These are phyloP conservation scores for Onychorhynchus coronatus DNA, from an alignment of 2,113 vertebrate genomes.

Conservation along the genomic window DNA sequence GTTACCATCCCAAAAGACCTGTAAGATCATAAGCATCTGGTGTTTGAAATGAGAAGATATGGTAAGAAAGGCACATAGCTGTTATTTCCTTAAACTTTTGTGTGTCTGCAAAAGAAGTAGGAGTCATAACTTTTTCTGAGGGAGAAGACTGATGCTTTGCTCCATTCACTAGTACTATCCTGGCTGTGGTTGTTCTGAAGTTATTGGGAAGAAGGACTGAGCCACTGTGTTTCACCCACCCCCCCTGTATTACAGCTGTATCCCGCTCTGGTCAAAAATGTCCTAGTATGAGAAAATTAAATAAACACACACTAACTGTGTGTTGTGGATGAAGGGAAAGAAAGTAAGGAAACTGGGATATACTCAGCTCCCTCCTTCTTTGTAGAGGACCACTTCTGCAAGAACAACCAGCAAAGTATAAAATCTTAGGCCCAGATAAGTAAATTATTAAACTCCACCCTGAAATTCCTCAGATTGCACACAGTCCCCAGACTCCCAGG, in stretches of 20 bases:
- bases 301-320: not conserved
- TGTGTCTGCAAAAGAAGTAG: not conserved
- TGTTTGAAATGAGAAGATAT: not conserved
- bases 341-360: not conserved
- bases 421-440: not conserved
- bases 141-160: not conserved
- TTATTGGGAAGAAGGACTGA: not conserved
- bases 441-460: not conserved
- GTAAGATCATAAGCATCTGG: not conserved
- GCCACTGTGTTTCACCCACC: not conserved
- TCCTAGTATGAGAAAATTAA: not conserved
- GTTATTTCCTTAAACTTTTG: not conserved
- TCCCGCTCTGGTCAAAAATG: not conserved
- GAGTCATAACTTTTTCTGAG: not conserved
- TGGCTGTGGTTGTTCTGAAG: not conserved
- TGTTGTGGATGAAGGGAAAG: not conserved
- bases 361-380: no score
- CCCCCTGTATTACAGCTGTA: not conserved
- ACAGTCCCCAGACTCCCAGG: not conserved
- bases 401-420: not conserved
- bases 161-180: not conserved
- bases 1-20: not conserved
- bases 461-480: not conserved
- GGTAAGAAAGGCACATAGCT: not conserved
- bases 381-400: not conserved